Evolutionary conservation across 2,888 invertebrate species (phyloP).

Genomic region (Tetrapedia diversipes): DNA sequence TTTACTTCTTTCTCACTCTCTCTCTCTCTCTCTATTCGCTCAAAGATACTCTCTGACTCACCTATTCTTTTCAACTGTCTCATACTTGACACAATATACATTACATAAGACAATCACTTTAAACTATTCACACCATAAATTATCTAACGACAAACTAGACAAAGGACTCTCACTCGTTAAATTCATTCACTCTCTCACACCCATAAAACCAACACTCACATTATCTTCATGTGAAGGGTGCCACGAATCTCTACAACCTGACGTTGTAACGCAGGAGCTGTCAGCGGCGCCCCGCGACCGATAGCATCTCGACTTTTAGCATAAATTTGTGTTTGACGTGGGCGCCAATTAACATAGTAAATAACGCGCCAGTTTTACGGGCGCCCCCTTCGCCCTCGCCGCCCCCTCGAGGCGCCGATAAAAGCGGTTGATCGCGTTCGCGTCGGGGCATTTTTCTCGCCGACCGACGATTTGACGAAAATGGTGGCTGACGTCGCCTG

Average conservation of each 20-base stretch:
- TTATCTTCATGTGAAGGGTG: slow-evolving; percentile 26
- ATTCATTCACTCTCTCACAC: too few relatives aligned
- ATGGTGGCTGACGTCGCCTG: slow-evolving; percentile 24
- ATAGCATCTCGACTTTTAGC: slow-evolving; percentile 79
- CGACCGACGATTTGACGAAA: slow-evolving; percentile 49
- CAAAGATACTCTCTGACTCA: too few relatives aligned
- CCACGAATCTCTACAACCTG: slow-evolving; percentile 31
- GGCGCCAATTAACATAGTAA: slow-evolving; percentile 80
- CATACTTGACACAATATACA: too few relatives aligned
- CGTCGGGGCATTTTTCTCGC: background rate
- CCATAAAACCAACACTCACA: too few relatives aligned
- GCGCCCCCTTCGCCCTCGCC: slow-evolving; percentile 12
- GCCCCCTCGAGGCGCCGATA: slow-evolving; percentile 34
- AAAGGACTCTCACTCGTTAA: too few relatives aligned
- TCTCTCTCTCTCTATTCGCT: too few relatives aligned
- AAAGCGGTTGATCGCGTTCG: slow-evolving; percentile 16
- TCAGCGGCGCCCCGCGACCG: slow-evolving; percentile 68
- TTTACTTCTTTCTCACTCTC: too few relatives aligned
- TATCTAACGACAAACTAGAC: too few relatives aligned
- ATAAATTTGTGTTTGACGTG: slow-evolving; percentile 80
- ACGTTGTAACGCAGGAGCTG: slow-evolving; percentile 69
- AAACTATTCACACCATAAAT: too few relatives aligned
- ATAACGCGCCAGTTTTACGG: slow-evolving; percentile 71
- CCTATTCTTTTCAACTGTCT: too few relatives aligned
- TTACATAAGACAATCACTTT: too few relatives aligned